phyloP scores from a whole-genome alignment of 2,888 invertebrate genomes.

The Dynastes hyllus region DNA sequence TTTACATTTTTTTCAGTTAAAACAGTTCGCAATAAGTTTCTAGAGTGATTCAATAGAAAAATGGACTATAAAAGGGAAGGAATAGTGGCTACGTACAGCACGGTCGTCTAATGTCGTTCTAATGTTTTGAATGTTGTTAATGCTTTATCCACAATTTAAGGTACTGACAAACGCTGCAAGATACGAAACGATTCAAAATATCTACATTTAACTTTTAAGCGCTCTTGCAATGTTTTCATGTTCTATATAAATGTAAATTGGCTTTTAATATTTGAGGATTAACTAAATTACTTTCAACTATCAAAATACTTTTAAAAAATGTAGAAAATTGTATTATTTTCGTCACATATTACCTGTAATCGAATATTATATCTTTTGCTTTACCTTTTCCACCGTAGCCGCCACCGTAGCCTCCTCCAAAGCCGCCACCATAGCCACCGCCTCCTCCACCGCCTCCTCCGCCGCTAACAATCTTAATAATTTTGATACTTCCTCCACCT shows the following conservation, averaged over 20 bases:
- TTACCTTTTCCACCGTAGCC: background rate
- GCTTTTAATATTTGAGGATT: background rate
- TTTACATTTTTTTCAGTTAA: too few species aligned
- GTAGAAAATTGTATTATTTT: background rate
- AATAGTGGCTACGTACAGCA: too few species aligned
- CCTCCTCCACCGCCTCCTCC: constrained; percentile 29
- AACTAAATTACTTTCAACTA: background rate
- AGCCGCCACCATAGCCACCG: constrained; percentile 18
- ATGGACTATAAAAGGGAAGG: too few species aligned
- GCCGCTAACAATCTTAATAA: constrained; percentile 6
- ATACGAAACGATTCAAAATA: too few species aligned
- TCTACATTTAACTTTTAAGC: background rate
- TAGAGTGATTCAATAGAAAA: too few species aligned
- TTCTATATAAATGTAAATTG: background rate
- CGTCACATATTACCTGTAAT: background rate
- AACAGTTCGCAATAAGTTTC: too few species aligned
- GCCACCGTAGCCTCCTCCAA: constrained; percentile 23
- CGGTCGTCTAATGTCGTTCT: too few species aligned
- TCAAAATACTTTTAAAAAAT: background rate
- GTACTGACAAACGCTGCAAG: too few species aligned
- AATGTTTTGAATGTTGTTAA: too few species aligned
- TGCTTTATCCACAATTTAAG: too few species aligned
- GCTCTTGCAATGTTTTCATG: background rate
- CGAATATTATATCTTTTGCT: background rate
- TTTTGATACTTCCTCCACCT: constrained; percentile 22